These are phyloP conservation scores for Leptonema lineaticorne DNA, from an alignment of 1,140 invertebrate species.

Conservation along the genomic window DNA sequence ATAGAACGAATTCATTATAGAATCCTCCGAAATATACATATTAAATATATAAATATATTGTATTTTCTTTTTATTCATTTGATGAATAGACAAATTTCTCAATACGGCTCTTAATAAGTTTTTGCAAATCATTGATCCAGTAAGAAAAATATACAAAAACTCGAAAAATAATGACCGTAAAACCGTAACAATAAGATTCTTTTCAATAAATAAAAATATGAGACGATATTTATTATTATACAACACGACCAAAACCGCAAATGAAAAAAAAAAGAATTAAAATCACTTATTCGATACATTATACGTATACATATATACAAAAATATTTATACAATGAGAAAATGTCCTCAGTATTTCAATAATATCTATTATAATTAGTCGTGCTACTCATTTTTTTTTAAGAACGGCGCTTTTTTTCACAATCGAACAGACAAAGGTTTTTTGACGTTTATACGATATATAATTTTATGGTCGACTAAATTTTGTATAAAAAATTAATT, in stretches of 20 bases:
- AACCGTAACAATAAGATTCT: conserved; percentile 12
- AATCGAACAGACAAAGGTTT: not conserved
- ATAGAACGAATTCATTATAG: no score
- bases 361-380: conserved; percentile 14
- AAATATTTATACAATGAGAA: not conserved
- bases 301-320: not conserved
- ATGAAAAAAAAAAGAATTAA: not conserved
- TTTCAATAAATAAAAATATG: conserved; percentile 11
- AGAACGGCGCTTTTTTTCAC: not conserved
- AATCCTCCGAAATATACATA: no score
- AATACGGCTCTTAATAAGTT: not conserved
- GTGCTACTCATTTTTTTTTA: conserved; percentile 9
- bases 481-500: conserved; percentile 13
- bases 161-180: not conserved
- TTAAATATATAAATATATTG: no score
- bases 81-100: not conserved
- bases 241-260: not conserved
- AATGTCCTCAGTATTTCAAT: conserved; percentile 9
- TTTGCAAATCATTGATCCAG: conserved; percentile 13
- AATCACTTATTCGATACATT: not conserved
- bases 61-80: no score
- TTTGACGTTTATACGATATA: conserved; percentile 11
- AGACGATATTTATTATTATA: not conserved
- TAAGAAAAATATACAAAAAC: conserved; percentile 1
- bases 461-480: conserved; percentile 9